phyloP scores from a whole-genome alignment of 2,113 vertebrate species.

The Centropristis striata region DNA sequence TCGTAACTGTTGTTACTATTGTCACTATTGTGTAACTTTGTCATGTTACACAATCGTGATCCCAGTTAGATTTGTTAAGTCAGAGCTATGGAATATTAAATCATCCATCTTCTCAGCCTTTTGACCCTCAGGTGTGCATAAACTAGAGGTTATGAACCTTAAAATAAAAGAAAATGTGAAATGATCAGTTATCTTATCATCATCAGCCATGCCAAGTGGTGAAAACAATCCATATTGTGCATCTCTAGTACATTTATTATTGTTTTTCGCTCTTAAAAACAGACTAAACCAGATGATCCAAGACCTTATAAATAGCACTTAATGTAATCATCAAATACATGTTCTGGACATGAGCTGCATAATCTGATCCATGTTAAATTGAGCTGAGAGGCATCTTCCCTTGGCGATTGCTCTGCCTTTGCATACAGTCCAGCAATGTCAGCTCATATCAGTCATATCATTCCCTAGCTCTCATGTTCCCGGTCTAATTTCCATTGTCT shows the following conservation, averaged over 20 bases:
- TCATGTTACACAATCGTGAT: no score
- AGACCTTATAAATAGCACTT: conserved; percentile 28
- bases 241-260: neutral
- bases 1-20: no score
- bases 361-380: conserved; percentile 38
- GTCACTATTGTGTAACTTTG: no score
- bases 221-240: no score
- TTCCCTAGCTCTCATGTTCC: conserved; percentile 39
- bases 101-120: no score
- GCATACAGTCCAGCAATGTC: conserved; percentile 46
- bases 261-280: neutral
- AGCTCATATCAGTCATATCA: conserved; percentile 54
- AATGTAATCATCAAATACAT: conserved; percentile 32
- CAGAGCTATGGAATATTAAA: no score
- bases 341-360: conserved; percentile 29
- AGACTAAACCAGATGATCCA: conserved; percentile 13
- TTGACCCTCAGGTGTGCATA: no score
- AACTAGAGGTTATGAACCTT: no score
- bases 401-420: conserved; percentile 28
- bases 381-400: conserved; percentile 25
- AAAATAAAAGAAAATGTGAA: no score
- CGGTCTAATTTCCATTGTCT: conserved; percentile 64
- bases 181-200: no score
- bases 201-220: no score
- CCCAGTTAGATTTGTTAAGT: no score